Conservation (phyloP, 1,140 invertebrate species). For the Orius insidiosus region DNA sequence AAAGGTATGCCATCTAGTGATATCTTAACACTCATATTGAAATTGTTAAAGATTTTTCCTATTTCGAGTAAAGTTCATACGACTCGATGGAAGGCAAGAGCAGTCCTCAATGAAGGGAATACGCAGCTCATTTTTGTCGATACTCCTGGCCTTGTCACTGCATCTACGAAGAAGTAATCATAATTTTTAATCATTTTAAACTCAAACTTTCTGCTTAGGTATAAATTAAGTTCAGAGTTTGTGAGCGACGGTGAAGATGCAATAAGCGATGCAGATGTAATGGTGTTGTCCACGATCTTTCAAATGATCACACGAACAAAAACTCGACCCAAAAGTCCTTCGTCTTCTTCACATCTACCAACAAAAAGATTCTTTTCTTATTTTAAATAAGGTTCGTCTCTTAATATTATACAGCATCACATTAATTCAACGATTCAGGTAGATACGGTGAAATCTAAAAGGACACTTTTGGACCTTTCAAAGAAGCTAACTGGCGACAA, state of each 20-base stretch:
- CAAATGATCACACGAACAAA: conserved; percentile 46
- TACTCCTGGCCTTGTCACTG: conserved; percentile 61
- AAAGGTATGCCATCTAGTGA: conserved; percentile 30
- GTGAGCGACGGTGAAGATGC: conserved; percentile 41
- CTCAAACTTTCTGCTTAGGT: conserved; percentile 30
- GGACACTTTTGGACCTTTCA: conserved; percentile 50
- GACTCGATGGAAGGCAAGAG: conserved; percentile 52
- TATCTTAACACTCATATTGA: too few relatives aligned
- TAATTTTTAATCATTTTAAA: neutral
- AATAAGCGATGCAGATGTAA: conserved; percentile 52
- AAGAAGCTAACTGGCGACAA: conserved; percentile 45
- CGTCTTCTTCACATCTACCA: conserved; percentile 42
- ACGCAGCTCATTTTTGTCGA: conserved; percentile 80
- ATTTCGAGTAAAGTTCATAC: conserved; percentile 82
- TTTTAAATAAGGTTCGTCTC: conserved; percentile 66
- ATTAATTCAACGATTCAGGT: conserved; percentile 35
- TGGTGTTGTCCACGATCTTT: conserved; percentile 76
- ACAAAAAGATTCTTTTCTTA: conserved; percentile 52
- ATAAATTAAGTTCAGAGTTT: conserved; percentile 46
- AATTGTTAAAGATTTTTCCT: conserved; percentile 52
- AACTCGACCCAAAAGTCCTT: conserved; percentile 46
- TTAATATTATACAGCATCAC: neutral
- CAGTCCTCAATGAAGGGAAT: conserved; percentile 48
- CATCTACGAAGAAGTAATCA: conserved; percentile 18
- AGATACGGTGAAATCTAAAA: conserved; percentile 61